These are phyloP conservation scores for Yoshiicerus persimilis DNA, from an alignment of 1,140 invertebrate species.

Conservation along the genomic window DNA sequence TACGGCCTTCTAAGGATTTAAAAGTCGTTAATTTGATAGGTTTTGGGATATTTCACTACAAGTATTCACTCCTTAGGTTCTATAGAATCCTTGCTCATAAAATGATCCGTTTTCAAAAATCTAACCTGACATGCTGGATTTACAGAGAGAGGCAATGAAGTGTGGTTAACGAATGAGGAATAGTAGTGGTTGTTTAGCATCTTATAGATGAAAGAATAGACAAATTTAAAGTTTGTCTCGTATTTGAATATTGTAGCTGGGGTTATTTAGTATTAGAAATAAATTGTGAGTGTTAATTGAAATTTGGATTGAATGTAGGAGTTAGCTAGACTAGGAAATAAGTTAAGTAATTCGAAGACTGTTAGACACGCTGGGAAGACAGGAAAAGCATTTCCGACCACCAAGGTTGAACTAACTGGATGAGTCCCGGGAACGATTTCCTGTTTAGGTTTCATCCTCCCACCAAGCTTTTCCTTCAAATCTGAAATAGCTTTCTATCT, in stretches of 20 bases:
- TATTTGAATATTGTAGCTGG: background rate
- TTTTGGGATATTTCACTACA: too few species aligned
- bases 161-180: too few species aligned
- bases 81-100: too few species aligned
- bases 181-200: too few species aligned
- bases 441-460: background rate
- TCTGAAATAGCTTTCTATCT: background rate
- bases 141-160: too few species aligned
- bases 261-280: background rate
- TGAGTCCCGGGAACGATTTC: background rate
- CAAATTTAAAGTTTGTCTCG: too few species aligned
- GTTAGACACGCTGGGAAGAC: background rate
- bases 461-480: background rate
- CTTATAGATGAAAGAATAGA: too few species aligned
- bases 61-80: too few species aligned
- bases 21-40: too few species aligned
- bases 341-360: background rate
- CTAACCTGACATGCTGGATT: too few species aligned
- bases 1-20: too few species aligned
- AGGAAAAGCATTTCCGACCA: background rate
- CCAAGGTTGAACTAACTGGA: background rate
- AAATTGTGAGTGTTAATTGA: background rate
- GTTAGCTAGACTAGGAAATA: background rate
- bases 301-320: background rate
- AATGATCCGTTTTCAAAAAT: too few species aligned